phyloP scores from a whole-genome alignment of 2,797 vertebrate genomes.

The Rhabdomys pumilio region DNA sequence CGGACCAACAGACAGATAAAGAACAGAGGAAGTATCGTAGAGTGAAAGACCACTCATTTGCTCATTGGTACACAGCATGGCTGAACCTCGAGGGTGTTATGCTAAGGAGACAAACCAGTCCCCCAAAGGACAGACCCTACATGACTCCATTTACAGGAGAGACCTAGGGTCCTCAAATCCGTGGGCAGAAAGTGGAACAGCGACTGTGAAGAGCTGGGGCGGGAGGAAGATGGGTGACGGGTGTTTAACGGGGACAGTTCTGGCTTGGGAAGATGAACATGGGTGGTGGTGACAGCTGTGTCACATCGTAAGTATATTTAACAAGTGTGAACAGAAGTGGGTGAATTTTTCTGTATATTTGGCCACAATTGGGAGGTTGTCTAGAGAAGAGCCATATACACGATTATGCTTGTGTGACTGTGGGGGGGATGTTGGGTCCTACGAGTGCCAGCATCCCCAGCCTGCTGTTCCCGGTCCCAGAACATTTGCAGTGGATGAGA shows the following conservation, averaged over 20 bases:
- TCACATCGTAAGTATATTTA: accelerated
- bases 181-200: not conserved
- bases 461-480: too few species aligned
- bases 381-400: not conserved
- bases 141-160: accelerated
- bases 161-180: not conserved
- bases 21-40: accelerated
- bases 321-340: not conserved
- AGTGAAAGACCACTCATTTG: accelerated
- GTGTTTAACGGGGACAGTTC: not conserved
- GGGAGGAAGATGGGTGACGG: not conserved
- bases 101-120: not conserved
- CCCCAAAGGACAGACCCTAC: accelerated
- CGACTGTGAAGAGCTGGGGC: not conserved
- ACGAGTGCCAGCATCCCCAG: not conserved
- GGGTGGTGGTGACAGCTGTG: not conserved
- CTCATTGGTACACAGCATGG: accelerated
- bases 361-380: not conserved
- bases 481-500: not conserved
- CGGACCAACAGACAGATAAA: accelerated
- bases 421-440: not conserved
- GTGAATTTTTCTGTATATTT: not conserved
- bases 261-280: not conserved
- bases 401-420: too few species aligned
- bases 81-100: accelerated